phyloP scores from a whole-genome alignment of 2,113 vertebrate species.

The Cyprinus carpio region DNA sequence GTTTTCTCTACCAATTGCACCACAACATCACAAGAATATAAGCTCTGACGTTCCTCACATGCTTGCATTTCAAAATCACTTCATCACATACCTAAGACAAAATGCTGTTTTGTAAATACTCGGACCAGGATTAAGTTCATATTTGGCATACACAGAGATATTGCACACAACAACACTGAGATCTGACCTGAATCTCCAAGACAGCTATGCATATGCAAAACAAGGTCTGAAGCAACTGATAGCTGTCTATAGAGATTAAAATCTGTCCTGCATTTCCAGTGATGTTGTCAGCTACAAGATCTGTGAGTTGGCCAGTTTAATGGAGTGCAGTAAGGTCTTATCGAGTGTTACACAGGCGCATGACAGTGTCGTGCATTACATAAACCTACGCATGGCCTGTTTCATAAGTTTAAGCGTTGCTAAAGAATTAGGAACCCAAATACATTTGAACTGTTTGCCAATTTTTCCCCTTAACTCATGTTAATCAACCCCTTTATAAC shows the following conservation, averaged over 20 bases:
- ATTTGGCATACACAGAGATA: conserved; percentile 17
- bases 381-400: not conserved
- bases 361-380: not conserved
- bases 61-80: conserved; percentile 24
- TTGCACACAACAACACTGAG: conserved; percentile 10
- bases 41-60: not conserved
- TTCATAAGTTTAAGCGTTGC: not conserved
- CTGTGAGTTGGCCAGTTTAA: conserved; percentile 21
- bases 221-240: not conserved
- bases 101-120: conserved; percentile 46
- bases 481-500: not conserved
- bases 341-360: not conserved
- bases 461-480: not conserved
- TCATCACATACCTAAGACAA: conserved; percentile 2
- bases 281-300: not conserved
- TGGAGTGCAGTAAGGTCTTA: not conserved
- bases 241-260: not conserved
- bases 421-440: not conserved
- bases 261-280: not conserved
- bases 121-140: conserved; percentile 1
- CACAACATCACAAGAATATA: not conserved
- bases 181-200: not conserved
- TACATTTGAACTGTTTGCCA: not conserved
- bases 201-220: not conserved
- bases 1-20: not conserved